Base-by-base conservation (phyloP, 2,113 vertebrate genomes). In the Dipodomys stephensi region DNA sequence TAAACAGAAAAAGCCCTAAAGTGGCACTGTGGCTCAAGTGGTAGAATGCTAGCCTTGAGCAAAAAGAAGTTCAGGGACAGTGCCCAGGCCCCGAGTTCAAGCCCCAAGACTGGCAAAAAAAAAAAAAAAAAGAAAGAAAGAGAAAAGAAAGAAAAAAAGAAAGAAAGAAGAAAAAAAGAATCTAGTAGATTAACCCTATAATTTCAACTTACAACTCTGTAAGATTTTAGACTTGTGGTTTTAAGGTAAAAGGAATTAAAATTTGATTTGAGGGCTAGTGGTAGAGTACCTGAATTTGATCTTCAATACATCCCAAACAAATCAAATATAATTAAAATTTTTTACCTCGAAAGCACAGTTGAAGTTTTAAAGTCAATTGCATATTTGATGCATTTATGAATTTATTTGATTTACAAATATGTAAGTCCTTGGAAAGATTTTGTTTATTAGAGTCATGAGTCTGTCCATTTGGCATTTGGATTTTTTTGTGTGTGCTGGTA, bases 241-340 rank as follows among this genome's bases (percentile, higher is more conserved):
- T 84, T 78, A 84, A 93, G 64, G 64, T 79, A 78, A 93, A 93
- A 69, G 44, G 23, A 93, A 93, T 87, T 87, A 87, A 64, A 91
- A 87, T 92, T 88, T 86, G 86, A 85, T 30, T 76, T 46, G 27
- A 18, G 35, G 7, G 19, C 11, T 0, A 12, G 27, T 77, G 60
- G 22, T 32, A 46, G 57, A 49, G 35, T 23, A 64, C 44, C 32
- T 73, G 57, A 35, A 35, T 53, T 73, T 62, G 35, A 73, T 65
- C n/a, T 30, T 44, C 30, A 62, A 22, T 39, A 71, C 11, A 6
- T 25, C 49, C 19, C 19, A 80, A 62, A 49, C 23, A 80, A 91
- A 53, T 69, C n/a, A 83, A 85, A 84, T 82, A 76, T 30, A 65
- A 62, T 73, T 73, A 35, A 39, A 91, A 27, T 30, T 16, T 91